phyloP scores from a whole-genome alignment of 1,140 invertebrate species.

The Bombus confusus region DNA sequence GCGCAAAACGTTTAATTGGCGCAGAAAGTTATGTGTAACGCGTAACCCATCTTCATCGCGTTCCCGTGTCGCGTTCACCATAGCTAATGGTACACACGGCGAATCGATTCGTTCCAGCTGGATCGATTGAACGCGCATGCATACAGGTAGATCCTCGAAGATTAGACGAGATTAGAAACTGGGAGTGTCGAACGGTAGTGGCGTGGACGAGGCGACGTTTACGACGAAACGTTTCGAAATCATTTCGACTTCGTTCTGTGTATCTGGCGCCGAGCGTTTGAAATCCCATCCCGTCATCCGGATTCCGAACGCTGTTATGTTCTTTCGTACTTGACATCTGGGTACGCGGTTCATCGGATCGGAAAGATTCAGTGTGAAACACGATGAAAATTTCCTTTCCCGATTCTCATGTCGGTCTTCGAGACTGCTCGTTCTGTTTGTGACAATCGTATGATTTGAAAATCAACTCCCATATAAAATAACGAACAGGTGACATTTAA shows the following conservation, averaged over 20 bases:
- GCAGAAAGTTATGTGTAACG: constrained; percentile 30
- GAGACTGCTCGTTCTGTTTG: no score
- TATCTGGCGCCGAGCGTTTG: background rate
- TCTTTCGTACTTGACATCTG: background rate
- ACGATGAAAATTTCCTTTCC: background rate
- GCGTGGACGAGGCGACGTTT: constrained; percentile 26
- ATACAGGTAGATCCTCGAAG: constrained; percentile 37
- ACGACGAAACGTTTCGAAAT: constrained; percentile 48
- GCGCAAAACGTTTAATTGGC: constrained; percentile 1
- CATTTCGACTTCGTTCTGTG: constrained; percentile 11
- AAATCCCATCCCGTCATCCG: constrained; percentile 1
- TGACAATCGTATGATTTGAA: no score
- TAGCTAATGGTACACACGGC: constrained; percentile 30
- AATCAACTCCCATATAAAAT: no score
- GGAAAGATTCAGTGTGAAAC: background rate
- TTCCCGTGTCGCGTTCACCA: background rate
- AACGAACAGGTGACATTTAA: no score
- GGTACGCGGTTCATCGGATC: background rate
- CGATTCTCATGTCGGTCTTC: background rate
- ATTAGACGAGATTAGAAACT: constrained; percentile 59
- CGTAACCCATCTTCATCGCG: background rate
- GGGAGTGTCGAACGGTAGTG: constrained; percentile 54
- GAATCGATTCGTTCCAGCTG: constrained; percentile 42
- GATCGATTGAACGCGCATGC: constrained; percentile 40
- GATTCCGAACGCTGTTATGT: background rate